phyloP scores from a whole-genome alignment of 2,888 invertebrate species.

The Melipona bicolor region DNA sequence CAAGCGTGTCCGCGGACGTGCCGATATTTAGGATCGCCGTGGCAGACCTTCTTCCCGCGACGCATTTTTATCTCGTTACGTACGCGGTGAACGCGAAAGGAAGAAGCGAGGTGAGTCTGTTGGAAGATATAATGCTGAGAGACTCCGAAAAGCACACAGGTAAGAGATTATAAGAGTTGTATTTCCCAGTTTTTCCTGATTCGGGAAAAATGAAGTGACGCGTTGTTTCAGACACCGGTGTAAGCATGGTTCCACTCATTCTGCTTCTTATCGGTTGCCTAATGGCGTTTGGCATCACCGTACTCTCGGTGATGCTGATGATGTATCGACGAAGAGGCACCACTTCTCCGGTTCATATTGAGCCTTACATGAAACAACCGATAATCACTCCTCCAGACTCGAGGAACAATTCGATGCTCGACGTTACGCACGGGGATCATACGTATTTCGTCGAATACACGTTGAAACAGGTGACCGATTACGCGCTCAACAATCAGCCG shows the following conservation, averaged over 20 bases:
- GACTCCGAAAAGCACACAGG: conserved; percentile 94
- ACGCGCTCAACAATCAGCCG: conserved; percentile 86
- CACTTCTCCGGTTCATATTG: conserved; percentile 83
- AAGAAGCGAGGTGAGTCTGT: conserved; percentile 91
- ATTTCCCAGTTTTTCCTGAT: too few relatives aligned
- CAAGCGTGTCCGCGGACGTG: conserved; percentile 86
- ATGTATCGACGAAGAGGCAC: conserved; percentile 87
- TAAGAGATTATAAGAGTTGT: conserved; percentile 80
- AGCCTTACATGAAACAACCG: conserved; percentile 83
- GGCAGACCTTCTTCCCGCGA: conserved; percentile 87
- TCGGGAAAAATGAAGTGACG: not conserved
- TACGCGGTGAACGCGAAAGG: conserved; percentile 95
- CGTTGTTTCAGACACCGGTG: conserved; percentile 86
- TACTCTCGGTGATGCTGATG: conserved; percentile 88
- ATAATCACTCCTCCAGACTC: conserved; percentile 83
- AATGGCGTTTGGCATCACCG: conserved; percentile 88
- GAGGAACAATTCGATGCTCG: conserved; percentile 87
- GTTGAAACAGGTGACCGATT: conserved; percentile 86
- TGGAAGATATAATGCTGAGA: conserved; percentile 94
- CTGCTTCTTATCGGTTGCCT: conserved; percentile 88
- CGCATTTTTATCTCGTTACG: conserved; percentile 87
- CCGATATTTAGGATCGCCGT: conserved; percentile 87
- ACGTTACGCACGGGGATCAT: conserved; percentile 92
- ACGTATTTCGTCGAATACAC: conserved; percentile 95
- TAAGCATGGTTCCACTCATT: conserved; percentile 90